Percentiles rank a stretch among this genome's conserved stretches.
Evolutionary conservation across 2,888 invertebrate species (phyloP).

Genomic region (Cerceris ruficornis): DNA sequence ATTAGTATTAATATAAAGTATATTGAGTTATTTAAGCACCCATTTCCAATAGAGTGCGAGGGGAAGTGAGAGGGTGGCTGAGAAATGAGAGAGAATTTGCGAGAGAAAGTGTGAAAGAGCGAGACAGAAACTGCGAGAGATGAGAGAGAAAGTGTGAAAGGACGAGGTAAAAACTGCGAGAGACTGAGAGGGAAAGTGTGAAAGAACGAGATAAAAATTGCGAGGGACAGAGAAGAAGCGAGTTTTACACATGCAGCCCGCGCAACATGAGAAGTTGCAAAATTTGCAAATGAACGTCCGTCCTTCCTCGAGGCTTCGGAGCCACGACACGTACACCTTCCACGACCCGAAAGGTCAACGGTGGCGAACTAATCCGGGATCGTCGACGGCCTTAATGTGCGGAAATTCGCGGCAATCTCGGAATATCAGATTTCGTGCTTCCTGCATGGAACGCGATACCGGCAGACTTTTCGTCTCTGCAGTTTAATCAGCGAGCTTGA

Average conservation of each 20-base stretch:
- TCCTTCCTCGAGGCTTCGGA: constrained; percentile 6
- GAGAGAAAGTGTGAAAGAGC: too few species aligned
- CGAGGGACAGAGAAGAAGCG: too few species aligned
- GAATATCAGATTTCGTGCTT: constrained; percentile 56
- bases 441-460: constrained; percentile 42
- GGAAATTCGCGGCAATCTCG: constrained; percentile 50
- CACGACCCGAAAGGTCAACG: constrained; percentile 39
- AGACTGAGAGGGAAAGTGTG: too few species aligned
- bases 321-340: constrained; percentile 2
- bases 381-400: constrained; percentile 40
- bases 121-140: too few species aligned
- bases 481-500: neutral
- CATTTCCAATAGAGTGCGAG: too few species aligned
- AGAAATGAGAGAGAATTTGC: too few species aligned
- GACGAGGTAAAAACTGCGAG: too few species aligned
- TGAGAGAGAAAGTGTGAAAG: too few species aligned
- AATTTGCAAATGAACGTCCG: constrained; percentile 27
- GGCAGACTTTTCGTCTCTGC: constrained; percentile 13
- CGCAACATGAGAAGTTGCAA: constrained; percentile 27
- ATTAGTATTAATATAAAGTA: too few species aligned
- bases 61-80: too few species aligned
- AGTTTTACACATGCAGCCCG: constrained; percentile 12
- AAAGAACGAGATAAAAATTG: too few species aligned
- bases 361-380: constrained; percentile 40
- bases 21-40: too few species aligned